phyloP scores from a whole-genome alignment of 2,113 vertebrate genomes.

The Cairina moschata region DNA sequence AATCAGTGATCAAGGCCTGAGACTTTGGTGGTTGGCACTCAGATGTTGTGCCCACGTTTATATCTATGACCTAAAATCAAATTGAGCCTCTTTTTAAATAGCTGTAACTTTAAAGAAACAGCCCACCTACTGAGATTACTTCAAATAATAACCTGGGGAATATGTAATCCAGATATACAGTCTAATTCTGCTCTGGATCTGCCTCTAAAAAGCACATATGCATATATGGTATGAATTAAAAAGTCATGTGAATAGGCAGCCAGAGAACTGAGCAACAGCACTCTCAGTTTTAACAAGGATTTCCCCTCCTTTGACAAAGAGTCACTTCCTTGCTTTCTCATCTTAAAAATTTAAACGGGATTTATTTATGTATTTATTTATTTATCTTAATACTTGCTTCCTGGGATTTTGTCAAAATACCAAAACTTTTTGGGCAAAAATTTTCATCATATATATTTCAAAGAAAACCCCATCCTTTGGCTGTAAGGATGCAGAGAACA shows the following conservation, averaged over 20 bases:
- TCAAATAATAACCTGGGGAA: background rate
- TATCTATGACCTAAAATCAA: background rate
- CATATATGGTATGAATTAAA: background rate
- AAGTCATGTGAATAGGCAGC: background rate
- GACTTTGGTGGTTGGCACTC: background rate
- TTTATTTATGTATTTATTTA: background rate
- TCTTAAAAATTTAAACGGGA: background rate
- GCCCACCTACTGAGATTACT: background rate
- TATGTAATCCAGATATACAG: background rate
- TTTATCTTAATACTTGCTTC: background rate
- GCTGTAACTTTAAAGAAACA: background rate
- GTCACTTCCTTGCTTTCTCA: background rate
- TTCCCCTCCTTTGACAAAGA: background rate
- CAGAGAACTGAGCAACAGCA: background rate
- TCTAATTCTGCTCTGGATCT: background rate
- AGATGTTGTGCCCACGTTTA: background rate
- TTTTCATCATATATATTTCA: background rate
- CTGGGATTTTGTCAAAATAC: background rate
- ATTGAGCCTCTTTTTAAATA: background rate
- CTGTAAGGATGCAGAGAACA: background rate
- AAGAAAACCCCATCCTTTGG: background rate
- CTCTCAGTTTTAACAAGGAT: background rate
- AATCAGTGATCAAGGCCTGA: background rate
- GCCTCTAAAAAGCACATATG: background rate
- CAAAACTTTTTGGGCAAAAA: background rate